Evolutionary conservation across 2,888 invertebrate species (phyloP).

Genomic region (Deilephila elpenor): DNA sequence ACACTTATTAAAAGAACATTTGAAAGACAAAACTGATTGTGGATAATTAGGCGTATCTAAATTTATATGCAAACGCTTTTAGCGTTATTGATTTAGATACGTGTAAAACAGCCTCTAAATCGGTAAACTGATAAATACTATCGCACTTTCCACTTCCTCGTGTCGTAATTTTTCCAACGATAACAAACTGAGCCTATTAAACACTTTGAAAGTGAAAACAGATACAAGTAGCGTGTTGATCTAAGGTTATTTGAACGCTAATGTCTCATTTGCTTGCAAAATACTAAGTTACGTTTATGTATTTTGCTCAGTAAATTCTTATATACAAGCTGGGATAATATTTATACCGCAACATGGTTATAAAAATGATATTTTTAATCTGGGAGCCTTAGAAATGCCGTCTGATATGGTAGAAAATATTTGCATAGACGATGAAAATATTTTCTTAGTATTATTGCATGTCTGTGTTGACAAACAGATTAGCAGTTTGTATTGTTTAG

Average conservation of each 20-base stretch:
- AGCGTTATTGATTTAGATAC: slow-evolving; percentile 13
- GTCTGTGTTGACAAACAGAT: too few species aligned
- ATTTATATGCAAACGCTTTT: not conserved
- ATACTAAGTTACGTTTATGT: slow-evolving; percentile 28
- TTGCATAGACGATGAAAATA: too few species aligned
- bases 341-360: not conserved
- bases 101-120: slow-evolving; percentile 7
- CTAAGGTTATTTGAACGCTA: slow-evolving; percentile 40
- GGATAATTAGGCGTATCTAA: not conserved
- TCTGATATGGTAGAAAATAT: slow-evolving; percentile 6
- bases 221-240: slow-evolving; percentile 38
- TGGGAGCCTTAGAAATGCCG: not conserved
- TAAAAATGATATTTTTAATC: not conserved
- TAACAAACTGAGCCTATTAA: slow-evolving; percentile 36
- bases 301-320: not conserved
- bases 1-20: not conserved
- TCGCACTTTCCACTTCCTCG: slow-evolving; percentile 23
- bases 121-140: slow-evolving; percentile 15
- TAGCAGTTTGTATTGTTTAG: too few species aligned
- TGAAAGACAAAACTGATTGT: not conserved
- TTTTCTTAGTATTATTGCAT: too few species aligned
- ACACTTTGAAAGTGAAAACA: slow-evolving; percentile 50
- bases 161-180: slow-evolving; percentile 26
- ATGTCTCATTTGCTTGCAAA: slow-evolving; percentile 46
- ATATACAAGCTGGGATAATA: not conserved